Evolutionary conservation across 2,888 invertebrate genomes (phyloP), one percentile per base, ranked within the genome.

Genomic region (Chouioia cunea): DNA sequence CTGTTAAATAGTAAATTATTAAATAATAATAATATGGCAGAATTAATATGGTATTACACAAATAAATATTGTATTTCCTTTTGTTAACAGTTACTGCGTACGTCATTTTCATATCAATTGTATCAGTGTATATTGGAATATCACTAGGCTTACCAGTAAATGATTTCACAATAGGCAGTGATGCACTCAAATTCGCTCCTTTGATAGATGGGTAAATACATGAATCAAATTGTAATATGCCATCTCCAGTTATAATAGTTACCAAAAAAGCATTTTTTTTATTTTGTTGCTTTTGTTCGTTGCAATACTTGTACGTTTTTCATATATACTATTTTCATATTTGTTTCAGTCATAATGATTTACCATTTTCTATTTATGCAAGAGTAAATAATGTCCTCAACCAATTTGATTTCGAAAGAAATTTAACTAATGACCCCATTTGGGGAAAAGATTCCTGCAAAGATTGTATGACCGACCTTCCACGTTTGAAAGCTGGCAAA

Each of bases 391-490:
- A 88, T 76, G 81, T 86, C 65, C 75, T 89, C 47, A 75, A 78
- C 2, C 77, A 79, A 16, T 87, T 87, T 73, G 74, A 82, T 36
- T 87, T 89, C 70, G 80, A 84, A 2, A 77, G 77, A 10, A 79
- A 88, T 79, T 79, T 88, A 20, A 79, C 76, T 2, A 69, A 82
- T 1, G 84, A 88, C 76, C 73, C 79, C 1, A 74, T 79, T 60
- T 89, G 87, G 86, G 86, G 87, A n/a, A 74, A 18, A 14, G 48
- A 73, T 4, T 75, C 66, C 0, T 87, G 86, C 66, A 10, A 57
- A 2, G 75, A 77, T 4, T 87, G 87, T 66, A 87, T 85, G 75
- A 90, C 90, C 1, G 90, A 90, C 81, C 85, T 90, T 18, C 87
- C 87, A 0, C 80, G 89, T 65, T 77, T 90, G 36, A 78, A 78